Evolutionary conservation across 1,140 invertebrate genomes (phyloP), one percentile per base, ranked within the genome.

Genomic region (Melipona quadrifasciata): DNA sequence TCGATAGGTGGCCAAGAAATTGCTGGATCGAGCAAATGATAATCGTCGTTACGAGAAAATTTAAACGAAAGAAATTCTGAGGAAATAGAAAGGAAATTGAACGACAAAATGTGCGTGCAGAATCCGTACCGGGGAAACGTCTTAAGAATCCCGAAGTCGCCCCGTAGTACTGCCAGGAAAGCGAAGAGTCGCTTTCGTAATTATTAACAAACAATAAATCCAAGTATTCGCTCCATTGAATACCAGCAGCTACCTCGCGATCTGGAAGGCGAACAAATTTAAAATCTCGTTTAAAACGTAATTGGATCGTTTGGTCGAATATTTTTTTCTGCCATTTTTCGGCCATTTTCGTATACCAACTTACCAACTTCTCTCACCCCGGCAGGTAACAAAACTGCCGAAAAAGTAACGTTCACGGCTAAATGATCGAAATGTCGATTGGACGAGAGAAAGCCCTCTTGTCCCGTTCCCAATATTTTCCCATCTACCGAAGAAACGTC

Each of bases 111-210:
- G 12, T 1, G 19, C 19, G 8, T 4, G 14, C 5, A 17, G 1
- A 3, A 39, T 61, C 12, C 91, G 91, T 95, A 98, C 98, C 98
- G 93, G 99, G 99, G 95, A 98, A 99, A 90, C 98, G 96, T 89
- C 99, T 95, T 91, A 99, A 96, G 93, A 99, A 99, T 58, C 99
- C 99, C 3, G 96, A 96, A 61, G 98, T 97, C 75, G 98, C 98
- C 76, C 99, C 98, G 94, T 99, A 99, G 95, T 99, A 99, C 95
- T 99, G 99, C 98, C 98, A 99, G 31, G 98, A 97, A 12, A 99
- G 95, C 1, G 98, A 96, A 1, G 98, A 97, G 95, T 99, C 98
- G 90, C 97, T 97, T 92, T 99, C 97, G 91, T 98, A 98, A 95
- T 99, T 99, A 93, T 98, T 97, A 86, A 97, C 96, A 94, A 99